These are phyloP conservation scores for Patella pellucida DNA, from an alignment of 2,888 invertebrate species.

Conservation along the genomic window DNA sequence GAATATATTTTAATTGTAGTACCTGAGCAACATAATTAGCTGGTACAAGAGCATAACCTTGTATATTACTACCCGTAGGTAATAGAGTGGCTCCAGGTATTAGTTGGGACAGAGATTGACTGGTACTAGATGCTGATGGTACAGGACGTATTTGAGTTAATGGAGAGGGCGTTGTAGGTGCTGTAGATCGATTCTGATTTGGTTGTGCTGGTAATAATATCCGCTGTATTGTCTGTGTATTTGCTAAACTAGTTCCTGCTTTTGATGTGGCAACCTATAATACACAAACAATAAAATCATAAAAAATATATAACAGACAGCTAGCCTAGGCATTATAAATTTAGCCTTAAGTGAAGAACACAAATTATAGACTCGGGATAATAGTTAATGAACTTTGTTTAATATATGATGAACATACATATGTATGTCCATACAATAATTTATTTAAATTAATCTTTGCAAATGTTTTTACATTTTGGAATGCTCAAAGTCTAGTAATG, in stretches of 20 bases:
- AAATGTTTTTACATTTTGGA: too few relatives aligned
- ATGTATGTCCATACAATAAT: too few relatives aligned
- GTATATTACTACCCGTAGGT: constrained; percentile 63
- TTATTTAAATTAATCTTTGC: too few relatives aligned
- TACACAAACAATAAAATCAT: background rate
- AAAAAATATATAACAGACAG: too few relatives aligned
- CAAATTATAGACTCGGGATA: too few relatives aligned
- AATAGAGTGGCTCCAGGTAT: constrained; percentile 67
- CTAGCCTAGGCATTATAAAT: too few relatives aligned
- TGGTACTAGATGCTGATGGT: constrained; percentile 62
- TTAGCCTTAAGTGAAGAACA: too few relatives aligned
- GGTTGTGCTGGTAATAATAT: constrained; percentile 63
- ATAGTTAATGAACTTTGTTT: too few relatives aligned
- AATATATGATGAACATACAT: too few relatives aligned
- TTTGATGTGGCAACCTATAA: constrained; percentile 24
- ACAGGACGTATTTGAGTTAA: constrained; percentile 60
- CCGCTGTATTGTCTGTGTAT: constrained; percentile 49
- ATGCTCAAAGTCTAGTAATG: too few relatives aligned
- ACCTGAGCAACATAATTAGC: constrained; percentile 75
- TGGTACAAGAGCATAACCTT: constrained; percentile 75
- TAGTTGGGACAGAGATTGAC: constrained; percentile 41
- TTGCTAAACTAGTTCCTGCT: background rate
- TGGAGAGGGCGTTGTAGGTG: constrained; percentile 40
- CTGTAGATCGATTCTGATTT: constrained; percentile 37
- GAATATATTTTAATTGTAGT: background rate